phyloP scores from a whole-genome alignment of 1,140 invertebrate genomes.

The Dufourea novaeangliae region DNA sequence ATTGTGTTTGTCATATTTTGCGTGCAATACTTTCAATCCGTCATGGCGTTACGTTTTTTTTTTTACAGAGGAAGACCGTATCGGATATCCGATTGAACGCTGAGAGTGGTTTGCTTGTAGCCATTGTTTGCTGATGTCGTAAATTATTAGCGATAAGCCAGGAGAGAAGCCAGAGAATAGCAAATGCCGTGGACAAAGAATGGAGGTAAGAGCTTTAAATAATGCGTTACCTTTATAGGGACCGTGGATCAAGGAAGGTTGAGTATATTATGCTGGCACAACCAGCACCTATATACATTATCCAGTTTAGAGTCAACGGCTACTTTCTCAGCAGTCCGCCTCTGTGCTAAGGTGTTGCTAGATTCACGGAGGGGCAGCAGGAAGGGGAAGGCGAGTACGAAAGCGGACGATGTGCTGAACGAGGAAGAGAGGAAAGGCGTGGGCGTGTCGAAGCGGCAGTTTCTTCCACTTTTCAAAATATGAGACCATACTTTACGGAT shows the following conservation, averaged over 20 bases:
- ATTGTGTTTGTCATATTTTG: background rate
- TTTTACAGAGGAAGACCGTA: background rate
- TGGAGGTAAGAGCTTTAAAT: conserved; percentile 72
- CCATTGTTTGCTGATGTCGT: conserved; percentile 67
- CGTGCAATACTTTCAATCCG: background rate
- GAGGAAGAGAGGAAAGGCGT: conserved; percentile 38
- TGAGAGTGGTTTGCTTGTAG: conserved; percentile 60
- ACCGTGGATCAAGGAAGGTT: conserved; percentile 43
- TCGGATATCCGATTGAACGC: conserved; percentile 56
- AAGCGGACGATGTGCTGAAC: conserved; percentile 19
- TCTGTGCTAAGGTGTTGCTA: conserved; percentile 47
- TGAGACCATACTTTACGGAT: conserved; percentile 68
- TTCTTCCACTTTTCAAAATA: conserved; percentile 72
- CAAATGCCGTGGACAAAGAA: conserved; percentile 70
- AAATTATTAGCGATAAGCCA: conserved; percentile 73
- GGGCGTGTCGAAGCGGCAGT: conserved; percentile 45
- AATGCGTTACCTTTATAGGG: conserved; percentile 71
- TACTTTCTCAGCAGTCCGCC: conserved; percentile 58
- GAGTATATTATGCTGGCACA: conserved; percentile 67
- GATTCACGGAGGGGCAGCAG: conserved; percentile 34
- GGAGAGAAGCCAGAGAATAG: conserved; percentile 62
- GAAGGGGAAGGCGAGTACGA: conserved; percentile 34
- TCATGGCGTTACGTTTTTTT: background rate
- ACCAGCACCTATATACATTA: conserved; percentile 68
- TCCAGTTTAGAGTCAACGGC: conserved; percentile 68